Evolutionary conservation across 2,888 invertebrate species (phyloP).

Genomic region (Nesidiocoris tenuis): DNA sequence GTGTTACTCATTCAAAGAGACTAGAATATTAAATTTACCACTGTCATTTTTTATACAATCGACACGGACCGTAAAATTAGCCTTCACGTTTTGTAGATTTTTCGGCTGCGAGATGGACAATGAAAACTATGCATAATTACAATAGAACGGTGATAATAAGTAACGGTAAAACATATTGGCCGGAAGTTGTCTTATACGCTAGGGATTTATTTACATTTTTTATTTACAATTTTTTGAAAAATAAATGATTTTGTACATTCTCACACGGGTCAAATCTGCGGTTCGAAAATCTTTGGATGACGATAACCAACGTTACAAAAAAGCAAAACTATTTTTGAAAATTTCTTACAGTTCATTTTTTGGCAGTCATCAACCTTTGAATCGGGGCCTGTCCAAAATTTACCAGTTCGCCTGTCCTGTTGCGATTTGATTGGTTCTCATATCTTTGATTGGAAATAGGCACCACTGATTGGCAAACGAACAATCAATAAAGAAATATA

Average conservation of each 20-base stretch:
- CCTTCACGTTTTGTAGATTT: not conserved
- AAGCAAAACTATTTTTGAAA: too few species aligned
- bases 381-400: too few species aligned
- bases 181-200: not conserved
- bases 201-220: not conserved
- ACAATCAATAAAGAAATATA: not conserved
- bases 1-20: conserved; percentile 35
- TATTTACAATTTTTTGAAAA: not conserved
- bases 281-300: too few species aligned
- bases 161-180: not conserved
- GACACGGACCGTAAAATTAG: not conserved
- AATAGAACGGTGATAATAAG: not conserved
- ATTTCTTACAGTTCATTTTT: too few species aligned
- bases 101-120: not conserved
- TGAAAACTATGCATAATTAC: not conserved
- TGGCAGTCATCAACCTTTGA: too few species aligned
- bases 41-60: conserved; percentile 12
- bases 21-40: conserved; percentile 40
- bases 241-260: not conserved
- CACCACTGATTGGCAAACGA: not conserved
- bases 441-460: not conserved
- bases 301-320: too few species aligned
- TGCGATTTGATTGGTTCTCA: not conserved
- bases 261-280: too few species aligned
- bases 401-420: too few species aligned